Base-by-base conservation (phyloP, 1,140 invertebrate species). In the Euwallacea similis region DNA sequence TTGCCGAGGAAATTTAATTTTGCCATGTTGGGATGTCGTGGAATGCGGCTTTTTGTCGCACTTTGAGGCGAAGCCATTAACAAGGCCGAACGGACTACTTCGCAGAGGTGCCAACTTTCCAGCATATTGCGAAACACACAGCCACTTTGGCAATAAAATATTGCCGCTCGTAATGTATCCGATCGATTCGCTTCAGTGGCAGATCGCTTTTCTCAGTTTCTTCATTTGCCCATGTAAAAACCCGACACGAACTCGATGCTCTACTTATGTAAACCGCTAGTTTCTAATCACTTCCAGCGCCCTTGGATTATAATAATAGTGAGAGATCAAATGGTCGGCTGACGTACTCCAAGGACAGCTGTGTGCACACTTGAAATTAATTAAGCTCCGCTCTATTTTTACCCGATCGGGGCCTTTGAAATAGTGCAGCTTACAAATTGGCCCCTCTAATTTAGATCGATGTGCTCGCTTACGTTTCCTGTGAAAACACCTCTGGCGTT, bases 321-420 rank as follows among this genome's bases (percentile, higher is more conserved):
- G 21, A 1, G 21, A 33, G 21, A 33, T 4, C 21, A 33, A 33
- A 33, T 33, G 21, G 21, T 33, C 21, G 21, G 21, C 21, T 33
- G 21, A 33, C 21, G 1, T 33, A 2, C 21, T 33, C 21, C 21
- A 41, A 58, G 55, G 42, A 43, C 59, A 61, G 59, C 59, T 61
- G 59, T 21, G n/a, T 43, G n/a, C 59, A 61, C 21, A 50, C 61
- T 63, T 46, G 44, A 63, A 63, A 63, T 50, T 50, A 63, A 63
- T 63, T 63, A 63, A 16, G 61, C 59, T 11, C 59, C 7, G n/a
- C 8, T 16, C 61, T 63, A 63, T 63, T 63, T 63, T 63, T 63
- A 63, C 42, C 21, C 21, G 11, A 43, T 43, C 41, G 43, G 61
- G 61, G 43, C 13, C 44, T 50, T 16, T 63, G 61, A 63, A 63